Evolutionary conservation across 2,113 vertebrate species (phyloP).

Genomic region (Chloroceryle aenea): DNA sequence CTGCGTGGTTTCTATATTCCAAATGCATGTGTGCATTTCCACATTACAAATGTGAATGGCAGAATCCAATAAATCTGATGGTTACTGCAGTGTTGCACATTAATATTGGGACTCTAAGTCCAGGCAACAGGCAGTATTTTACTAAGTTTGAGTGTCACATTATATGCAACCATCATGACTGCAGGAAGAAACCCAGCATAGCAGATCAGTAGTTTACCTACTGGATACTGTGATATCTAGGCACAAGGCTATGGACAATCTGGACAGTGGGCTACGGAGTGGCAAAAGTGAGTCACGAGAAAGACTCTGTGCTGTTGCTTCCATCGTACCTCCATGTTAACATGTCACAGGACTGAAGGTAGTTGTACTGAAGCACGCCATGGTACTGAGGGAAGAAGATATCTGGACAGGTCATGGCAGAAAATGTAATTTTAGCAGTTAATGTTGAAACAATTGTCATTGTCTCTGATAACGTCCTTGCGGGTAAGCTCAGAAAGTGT

Average conservation of each 20-base stretch:
- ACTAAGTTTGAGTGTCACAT: neutral
- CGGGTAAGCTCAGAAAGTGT: no score
- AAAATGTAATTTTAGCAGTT: no score
- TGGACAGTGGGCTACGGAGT: neutral
- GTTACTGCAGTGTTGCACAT: neutral
- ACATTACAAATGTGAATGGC: neutral
- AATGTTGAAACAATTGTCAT: neutral
- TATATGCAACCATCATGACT: neutral
- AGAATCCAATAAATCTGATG: slow-evolving; percentile 22
- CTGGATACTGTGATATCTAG: neutral
- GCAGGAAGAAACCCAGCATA: neutral
- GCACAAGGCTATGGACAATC: neutral
- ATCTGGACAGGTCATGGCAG: neutral
- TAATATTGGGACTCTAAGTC: neutral
- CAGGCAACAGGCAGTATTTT: neutral
- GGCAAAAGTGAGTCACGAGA: neutral
- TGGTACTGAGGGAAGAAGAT: neutral
- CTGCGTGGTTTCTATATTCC: neutral
- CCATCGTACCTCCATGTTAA: neutral
- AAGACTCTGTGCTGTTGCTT: neutral
- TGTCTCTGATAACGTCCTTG: no score
- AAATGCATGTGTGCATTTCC: neutral
- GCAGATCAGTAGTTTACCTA: neutral
- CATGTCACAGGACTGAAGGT: neutral
- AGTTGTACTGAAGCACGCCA: neutral